Evolutionary conservation across 2,113 vertebrate genomes (phyloP).

Genomic region (Callaeas wilsoni): DNA sequence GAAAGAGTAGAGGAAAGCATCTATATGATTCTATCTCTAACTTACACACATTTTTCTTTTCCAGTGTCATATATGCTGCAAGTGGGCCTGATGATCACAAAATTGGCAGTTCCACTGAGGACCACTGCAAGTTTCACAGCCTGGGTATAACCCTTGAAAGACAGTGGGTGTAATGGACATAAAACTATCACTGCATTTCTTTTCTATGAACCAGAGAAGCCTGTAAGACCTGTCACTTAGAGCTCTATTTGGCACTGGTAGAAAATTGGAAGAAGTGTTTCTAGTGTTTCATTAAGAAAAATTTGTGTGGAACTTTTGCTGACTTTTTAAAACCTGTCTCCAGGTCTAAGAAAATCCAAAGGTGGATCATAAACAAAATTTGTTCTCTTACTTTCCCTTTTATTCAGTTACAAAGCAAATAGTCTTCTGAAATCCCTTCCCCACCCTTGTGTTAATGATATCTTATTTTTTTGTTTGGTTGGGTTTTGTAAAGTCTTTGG

Average conservation of each 20-base stretch:
- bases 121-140: background rate
- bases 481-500: background rate
- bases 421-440: background rate
- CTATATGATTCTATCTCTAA: background rate
- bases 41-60: background rate
- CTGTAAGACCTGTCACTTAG: background rate
- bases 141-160: background rate
- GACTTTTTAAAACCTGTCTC: background rate
- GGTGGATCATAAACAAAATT: background rate
- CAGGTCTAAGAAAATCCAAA: background rate
- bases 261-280: background rate
- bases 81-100: background rate
- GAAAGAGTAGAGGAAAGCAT: background rate
- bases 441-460: fast-evolving
- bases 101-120: background rate
- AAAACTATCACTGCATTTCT: background rate
- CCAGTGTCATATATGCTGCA: background rate
- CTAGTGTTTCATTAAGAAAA: background rate
- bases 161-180: background rate
- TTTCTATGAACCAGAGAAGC: background rate
- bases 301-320: background rate
- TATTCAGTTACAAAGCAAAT: background rate
- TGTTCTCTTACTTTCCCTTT: background rate
- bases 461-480: fast-evolving
- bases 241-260: background rate